A percentile compares a stretch with the other conserved stretches of the same genome.
Evolutionary conservation across 2,113 vertebrate species (phyloP).

Genomic region (Actinemys pallida): DNA sequence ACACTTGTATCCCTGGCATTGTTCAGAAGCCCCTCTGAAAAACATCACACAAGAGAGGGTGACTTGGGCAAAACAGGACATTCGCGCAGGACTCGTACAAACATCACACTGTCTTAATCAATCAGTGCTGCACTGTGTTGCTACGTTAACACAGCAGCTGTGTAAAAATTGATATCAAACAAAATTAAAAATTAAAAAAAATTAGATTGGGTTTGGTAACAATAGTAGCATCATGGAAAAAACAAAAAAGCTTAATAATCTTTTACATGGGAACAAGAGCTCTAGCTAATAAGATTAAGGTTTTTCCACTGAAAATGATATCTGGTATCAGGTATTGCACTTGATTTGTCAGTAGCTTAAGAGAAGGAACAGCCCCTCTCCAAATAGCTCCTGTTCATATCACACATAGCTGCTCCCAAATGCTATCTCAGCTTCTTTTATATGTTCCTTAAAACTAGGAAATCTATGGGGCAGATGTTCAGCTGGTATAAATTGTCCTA

Average conservation of each 20-base stretch:
- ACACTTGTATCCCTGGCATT: slow-evolving; percentile 99
- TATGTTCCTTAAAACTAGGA: not conserved
- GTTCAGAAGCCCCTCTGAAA: slow-evolving; percentile 99
- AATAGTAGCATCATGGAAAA: not conserved
- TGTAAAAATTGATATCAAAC: not conserved
- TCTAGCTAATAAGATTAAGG: not conserved
- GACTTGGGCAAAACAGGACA: slow-evolving; percentile 78
- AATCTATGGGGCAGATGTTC: not conserved
- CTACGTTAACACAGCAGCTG: not conserved
- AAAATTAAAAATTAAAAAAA: not conserved
- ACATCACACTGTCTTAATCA: slow-evolving; percentile 56
- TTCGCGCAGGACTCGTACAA: slow-evolving; percentile 56
- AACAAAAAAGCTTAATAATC: not conserved
- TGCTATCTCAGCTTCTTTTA: not conserved
- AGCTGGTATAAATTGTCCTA: not conserved
- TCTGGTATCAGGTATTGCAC: not conserved
- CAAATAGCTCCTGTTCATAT: not conserved
- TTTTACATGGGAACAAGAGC: not conserved
- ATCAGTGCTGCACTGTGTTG: not conserved
- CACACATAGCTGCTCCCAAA: not conserved
- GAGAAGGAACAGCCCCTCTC: not conserved
- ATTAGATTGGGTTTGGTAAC: not conserved
- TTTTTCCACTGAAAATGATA: not conserved
- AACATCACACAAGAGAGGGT: slow-evolving; percentile 83
- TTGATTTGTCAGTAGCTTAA: not conserved